Conservation (phyloP, 2,888 invertebrate genomes). For the Thereva unica region DNA sequence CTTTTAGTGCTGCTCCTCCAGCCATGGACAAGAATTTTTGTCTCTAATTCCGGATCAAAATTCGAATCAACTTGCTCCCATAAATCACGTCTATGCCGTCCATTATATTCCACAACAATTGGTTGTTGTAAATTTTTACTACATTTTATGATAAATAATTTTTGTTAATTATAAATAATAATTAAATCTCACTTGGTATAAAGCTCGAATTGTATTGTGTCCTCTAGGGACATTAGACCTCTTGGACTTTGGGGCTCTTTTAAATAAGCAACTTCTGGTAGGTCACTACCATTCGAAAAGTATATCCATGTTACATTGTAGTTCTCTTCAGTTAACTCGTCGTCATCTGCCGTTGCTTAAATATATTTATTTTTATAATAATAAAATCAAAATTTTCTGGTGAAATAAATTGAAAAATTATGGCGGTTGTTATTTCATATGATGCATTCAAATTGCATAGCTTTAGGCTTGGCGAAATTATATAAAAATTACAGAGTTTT, state of each 20-base stretch:
- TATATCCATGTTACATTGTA: conserved; percentile 58
- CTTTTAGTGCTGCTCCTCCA: conserved; percentile 57
- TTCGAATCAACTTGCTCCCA: conserved; percentile 54
- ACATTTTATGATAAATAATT: background rate
- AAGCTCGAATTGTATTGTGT: conserved; percentile 51
- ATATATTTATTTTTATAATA: background rate
- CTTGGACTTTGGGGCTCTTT: conserved; percentile 50
- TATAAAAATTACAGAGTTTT: too few species aligned
- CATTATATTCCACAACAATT: conserved; percentile 17
- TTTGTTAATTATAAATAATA: background rate
- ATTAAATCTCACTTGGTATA: conserved; percentile 49
- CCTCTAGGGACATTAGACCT: conserved; percentile 48
- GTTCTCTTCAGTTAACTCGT: conserved; percentile 52
- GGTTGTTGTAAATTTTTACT: conserved; percentile 21
- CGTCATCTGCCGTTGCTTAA: conserved; percentile 7
- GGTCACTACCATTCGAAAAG: conserved; percentile 57
- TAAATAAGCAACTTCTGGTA: conserved; percentile 54
- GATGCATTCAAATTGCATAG: too few species aligned
- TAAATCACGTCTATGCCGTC: conserved; percentile 52
- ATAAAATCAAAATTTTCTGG: background rate
- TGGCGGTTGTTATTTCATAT: too few species aligned
- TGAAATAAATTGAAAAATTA: background rate
- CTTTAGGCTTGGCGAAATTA: too few species aligned
- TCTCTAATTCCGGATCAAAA: conserved; percentile 53
- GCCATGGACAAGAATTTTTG: conserved; percentile 56